phyloP scores from a whole-genome alignment of 1,140 invertebrate species.

The Pseudomyrmex dendroicus region DNA sequence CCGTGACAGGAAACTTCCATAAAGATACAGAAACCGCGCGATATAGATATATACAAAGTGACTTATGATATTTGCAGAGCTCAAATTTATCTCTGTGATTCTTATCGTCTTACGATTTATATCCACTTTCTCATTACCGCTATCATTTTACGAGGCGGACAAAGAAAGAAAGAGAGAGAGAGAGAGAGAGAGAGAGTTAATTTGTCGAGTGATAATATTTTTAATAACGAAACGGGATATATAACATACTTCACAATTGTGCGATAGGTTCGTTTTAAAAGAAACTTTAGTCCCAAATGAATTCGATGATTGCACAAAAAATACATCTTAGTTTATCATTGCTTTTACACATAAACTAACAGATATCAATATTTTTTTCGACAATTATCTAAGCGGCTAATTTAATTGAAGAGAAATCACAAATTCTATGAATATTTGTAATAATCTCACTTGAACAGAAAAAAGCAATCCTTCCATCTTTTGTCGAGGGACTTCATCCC shows the following conservation, averaged over 20 bases:
- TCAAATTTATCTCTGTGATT: background rate
- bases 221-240: background rate
- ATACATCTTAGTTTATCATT: background rate
- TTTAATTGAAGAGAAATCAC: background rate
- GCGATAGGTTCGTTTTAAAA: background rate
- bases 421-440: conserved; percentile 5
- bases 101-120: conserved; percentile 20
- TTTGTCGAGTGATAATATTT: conserved; percentile 23
- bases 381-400: background rate
- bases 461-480: conserved; percentile 8
- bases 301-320: background rate
- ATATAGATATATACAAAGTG: conserved; percentile 39
- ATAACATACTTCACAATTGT: background rate
- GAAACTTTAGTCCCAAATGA: background rate
- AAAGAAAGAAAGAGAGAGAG: background rate
- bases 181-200: background rate
- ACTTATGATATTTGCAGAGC: conserved; percentile 9
- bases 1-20: background rate
- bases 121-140: conserved; percentile 45
- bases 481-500: background rate
- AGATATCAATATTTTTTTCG: background rate
- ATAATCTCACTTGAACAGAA: background rate
- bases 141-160: conserved; percentile 8
- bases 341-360: background rate
- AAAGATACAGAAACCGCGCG: background rate